Conservation (phyloP, 2,888 invertebrate species). For the Antitype chi region DNA sequence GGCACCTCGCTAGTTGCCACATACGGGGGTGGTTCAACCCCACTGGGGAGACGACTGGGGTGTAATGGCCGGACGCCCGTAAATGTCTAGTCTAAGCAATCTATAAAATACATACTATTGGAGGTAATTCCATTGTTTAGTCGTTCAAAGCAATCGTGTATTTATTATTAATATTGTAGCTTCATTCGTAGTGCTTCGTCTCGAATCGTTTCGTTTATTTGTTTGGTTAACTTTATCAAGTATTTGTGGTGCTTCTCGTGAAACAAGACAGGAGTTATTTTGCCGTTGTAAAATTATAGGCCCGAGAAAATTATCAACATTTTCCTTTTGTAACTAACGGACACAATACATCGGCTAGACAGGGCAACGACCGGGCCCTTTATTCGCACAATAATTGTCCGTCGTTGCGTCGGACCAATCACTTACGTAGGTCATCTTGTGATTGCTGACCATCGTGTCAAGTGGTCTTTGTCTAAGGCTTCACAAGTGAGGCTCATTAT, state of each 20-base stretch:
- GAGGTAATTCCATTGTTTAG: conserved; percentile 1
- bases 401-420: conserved; percentile 13
- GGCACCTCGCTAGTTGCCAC: conserved; percentile 11
- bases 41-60: conserved; percentile 7
- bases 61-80: conserved; percentile 30
- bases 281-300: background rate
- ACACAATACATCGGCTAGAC: conserved; percentile 11
- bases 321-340: background rate
- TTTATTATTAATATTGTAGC: conserved; percentile 18
- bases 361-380: conserved; percentile 25
- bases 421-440: conserved; percentile 33
- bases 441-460: background rate
- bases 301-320: too few relatives aligned
- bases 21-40: conserved; percentile 5
- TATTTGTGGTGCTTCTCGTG: background rate
- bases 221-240: background rate
- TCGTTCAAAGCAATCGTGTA: background rate
- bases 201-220: background rate
- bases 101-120: conserved; percentile 27
- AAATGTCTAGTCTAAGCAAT: conserved; percentile 25
- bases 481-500: conserved; percentile 19
- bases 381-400: background rate
- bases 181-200: background rate
- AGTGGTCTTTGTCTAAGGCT: conserved; percentile 25
- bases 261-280: too few relatives aligned